Conservation (phyloP, 2,113 vertebrate species). For the Eptesicus fuscus region DNA sequence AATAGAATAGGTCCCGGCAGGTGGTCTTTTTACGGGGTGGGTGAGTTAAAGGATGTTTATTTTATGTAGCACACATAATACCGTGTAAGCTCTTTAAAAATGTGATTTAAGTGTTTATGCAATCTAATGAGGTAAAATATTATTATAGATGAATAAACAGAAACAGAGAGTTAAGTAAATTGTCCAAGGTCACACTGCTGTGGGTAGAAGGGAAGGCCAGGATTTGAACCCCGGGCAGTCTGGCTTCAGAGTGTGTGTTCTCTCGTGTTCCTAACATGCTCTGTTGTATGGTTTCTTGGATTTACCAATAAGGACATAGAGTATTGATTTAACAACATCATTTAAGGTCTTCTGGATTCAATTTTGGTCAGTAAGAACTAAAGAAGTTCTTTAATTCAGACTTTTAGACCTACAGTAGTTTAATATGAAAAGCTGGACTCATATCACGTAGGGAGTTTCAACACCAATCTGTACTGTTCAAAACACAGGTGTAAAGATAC, state of each 20-base stretch:
- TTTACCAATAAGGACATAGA: not conserved
- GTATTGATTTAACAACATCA: not conserved
- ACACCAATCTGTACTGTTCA: not conserved
- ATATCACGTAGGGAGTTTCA: not conserved
- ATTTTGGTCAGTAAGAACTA: not conserved
- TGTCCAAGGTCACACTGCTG: not conserved
- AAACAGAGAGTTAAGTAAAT: not conserved
- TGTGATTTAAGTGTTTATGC: not conserved
- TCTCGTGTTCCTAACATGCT: not conserved
- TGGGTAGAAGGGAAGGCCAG: not conserved
- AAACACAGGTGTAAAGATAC: not conserved
- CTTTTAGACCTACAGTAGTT: not conserved
- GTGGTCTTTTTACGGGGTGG: accelerated
- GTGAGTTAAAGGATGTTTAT: not conserved
- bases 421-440: not conserved
- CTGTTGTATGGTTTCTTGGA: not conserved
- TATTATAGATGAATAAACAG: not conserved
- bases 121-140: not conserved
- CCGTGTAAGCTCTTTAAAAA: not conserved
- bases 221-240: not conserved
- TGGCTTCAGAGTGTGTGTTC: not conserved
- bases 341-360: not conserved
- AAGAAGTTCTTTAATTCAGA: not conserved
- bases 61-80: not conserved
- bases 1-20: not conserved